A percentile compares a stretch with the other conserved stretches of the same genome.
Conservation (phyloP, 2,113 vertebrate genomes). For the Menidia beryllina region DNA sequence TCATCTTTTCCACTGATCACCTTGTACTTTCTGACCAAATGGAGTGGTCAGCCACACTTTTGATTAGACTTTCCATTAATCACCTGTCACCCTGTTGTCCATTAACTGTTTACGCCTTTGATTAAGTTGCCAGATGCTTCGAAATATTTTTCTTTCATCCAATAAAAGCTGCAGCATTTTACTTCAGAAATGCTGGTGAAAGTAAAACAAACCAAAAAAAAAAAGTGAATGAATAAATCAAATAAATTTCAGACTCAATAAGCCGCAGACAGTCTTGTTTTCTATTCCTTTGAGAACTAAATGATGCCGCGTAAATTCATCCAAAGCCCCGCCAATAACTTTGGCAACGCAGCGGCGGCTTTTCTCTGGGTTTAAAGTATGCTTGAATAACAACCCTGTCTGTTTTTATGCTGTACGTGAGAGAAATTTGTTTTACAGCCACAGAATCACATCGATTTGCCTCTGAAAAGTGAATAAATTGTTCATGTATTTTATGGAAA, state of each 20-base stretch:
- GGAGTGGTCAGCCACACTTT: too few species aligned
- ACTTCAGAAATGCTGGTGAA: not conserved
- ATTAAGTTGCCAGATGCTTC: not conserved
- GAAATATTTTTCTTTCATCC: not conserved
- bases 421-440: conserved; percentile 35
- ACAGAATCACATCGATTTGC: conserved; percentile 61
- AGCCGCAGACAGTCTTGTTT: not conserved
- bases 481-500: conserved; percentile 69
- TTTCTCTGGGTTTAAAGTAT: conserved; percentile 50
- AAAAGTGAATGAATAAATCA: not conserved
- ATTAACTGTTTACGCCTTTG: not conserved
- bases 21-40: too few species aligned
- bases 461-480: conserved; percentile 71
- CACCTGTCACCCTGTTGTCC: not conserved
- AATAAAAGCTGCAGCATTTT: not conserved
- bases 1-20: too few species aligned
- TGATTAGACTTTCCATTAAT: not conserved
- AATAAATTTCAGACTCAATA: not conserved
- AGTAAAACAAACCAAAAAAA: not conserved
- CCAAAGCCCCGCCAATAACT: not conserved
- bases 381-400: conserved; percentile 68
- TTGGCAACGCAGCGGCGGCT: conserved; percentile 14
- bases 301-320: conserved; percentile 26
- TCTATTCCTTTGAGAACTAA: conserved; percentile 8
- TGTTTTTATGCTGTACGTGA: conserved; percentile 39